These are phyloP conservation scores for Gryllus bimaculatus DNA, from an alignment of 1,140 invertebrate genomes.

Conservation along the genomic window DNA sequence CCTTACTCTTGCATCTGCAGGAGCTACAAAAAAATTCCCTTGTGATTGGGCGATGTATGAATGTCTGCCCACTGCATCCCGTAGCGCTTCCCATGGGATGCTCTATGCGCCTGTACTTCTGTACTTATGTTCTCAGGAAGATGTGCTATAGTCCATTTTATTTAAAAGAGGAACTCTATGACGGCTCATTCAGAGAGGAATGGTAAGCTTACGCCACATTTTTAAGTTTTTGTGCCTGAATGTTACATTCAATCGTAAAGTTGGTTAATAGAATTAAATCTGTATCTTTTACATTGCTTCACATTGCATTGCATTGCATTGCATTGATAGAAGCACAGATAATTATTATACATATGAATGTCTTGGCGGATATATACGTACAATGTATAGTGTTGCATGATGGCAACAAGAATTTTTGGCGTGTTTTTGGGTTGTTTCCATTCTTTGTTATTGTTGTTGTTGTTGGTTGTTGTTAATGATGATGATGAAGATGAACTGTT, in stretches of 20 bases:
- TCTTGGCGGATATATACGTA: neutral
- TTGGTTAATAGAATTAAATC: neutral
- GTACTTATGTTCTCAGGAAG: conserved; percentile 1
- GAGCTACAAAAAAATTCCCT: neutral
- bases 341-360: neutral
- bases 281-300: neutral
- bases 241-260: neutral
- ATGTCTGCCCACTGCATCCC: neutral
- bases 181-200: neutral
- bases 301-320: neutral
- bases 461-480: neutral
- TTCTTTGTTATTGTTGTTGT: neutral
- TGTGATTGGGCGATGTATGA: neutral
- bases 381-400: neutral
- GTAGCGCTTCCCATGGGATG: neutral
- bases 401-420: neutral
- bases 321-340: neutral
- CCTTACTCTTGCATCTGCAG: neutral
- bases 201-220: neutral
- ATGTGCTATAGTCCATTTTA: neutral
- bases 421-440: neutral
- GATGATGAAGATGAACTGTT: neutral
- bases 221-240: neutral
- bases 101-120: neutral
- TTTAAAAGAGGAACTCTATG: neutral